These are phyloP conservation scores for Gallinago media DNA, from an alignment of 2,113 vertebrate genomes.

Conservation along the genomic window DNA sequence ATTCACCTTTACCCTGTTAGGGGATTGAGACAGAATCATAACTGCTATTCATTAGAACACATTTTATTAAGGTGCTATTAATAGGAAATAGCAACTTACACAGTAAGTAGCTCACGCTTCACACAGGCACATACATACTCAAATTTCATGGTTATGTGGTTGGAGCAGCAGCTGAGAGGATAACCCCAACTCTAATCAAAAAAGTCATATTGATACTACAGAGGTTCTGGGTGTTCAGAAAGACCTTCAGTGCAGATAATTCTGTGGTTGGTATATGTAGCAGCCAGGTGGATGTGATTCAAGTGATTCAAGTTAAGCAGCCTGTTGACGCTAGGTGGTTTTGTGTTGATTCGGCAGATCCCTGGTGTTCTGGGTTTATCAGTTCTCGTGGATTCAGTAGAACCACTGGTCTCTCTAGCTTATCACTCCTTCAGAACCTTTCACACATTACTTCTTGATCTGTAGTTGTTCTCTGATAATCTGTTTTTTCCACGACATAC, in stretches of 20 bases:
- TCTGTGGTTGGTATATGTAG: accelerated
- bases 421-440: neutral
- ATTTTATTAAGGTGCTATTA: neutral
- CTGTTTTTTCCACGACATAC: neutral
- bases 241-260: neutral
- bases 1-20: neutral
- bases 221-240: neutral
- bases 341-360: neutral
- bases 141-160: neutral
- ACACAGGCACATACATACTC: accelerated
- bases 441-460: neutral
- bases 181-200: neutral
- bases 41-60: neutral
- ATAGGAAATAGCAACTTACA: neutral
- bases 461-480: neutral
- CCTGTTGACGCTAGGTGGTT: neutral
- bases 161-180: neutral
- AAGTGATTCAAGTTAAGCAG: neutral
- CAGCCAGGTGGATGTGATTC: neutral
- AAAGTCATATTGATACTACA: neutral
- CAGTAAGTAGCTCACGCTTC: neutral
- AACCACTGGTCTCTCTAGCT: neutral
- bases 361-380: neutral
- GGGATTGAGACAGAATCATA: neutral
- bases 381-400: neutral